Evolutionary conservation across 2,113 vertebrate genomes (phyloP), one percentile per base, ranked within the genome.

Genomic region (Spea multiplicata): DNA sequence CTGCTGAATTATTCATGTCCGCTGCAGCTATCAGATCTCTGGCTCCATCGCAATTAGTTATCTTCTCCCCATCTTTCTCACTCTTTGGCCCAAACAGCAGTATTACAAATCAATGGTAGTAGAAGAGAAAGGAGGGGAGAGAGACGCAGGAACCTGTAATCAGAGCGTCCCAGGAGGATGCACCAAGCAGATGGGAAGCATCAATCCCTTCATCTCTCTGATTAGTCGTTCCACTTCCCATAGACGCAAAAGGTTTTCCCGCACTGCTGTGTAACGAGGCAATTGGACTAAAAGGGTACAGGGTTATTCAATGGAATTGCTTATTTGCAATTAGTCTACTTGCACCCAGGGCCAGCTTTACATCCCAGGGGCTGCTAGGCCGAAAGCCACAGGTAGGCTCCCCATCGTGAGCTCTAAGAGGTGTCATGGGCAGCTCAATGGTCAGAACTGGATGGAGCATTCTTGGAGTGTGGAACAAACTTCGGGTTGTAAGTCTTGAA

Each of bases 1-100:
- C 77, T 80, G 10, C 30, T 80, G 12, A 66, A 80, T 80, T 73
- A 80, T 80, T 80, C 64, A 80, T 72, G 62, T 61, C 61, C n/a
- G 3, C 64, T 64, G 77, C 70, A 66, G 77, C 45, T 44, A 13
- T 73, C 69, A 66, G 77, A 57, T 52, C 48, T 73, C 69, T 53
- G 69, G 69, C 59, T 73, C 61, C 69, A 65, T 9, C 9, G 47
- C 76, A 71, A 48, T 73, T 67, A 78, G 44, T 44, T 71, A 4
- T 68, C 4, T 30, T 71, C n/a, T n/a, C 13, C 69, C 49, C 69
- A n/a, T 75, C 47, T 12, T 55, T 73, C 64, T 67, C 62, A 59
- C 49, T 44, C 57, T 44, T 13, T 45, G 52, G 66, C 70, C 44
- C 61, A 13, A 53, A 47, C 53, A 73, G 57, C 49, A 73, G 45